Base-by-base conservation (phyloP, 2,797 vertebrate genomes). In the Sciaenops ocellatus region DNA sequence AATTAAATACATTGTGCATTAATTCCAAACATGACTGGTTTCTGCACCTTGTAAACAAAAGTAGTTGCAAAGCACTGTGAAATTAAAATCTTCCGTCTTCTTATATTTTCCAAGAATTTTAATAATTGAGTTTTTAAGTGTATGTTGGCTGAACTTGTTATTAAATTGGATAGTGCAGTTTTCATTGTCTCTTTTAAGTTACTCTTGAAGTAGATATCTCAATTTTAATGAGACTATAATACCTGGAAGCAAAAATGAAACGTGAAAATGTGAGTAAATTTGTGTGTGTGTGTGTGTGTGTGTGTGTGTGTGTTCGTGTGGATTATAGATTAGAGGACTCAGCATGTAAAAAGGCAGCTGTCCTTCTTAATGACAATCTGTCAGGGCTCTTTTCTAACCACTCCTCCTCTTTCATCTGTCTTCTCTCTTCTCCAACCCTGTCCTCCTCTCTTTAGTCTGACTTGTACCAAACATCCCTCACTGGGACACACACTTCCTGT, bases 301-400 rank as follows among this genome's bases (percentile, higher is more conserved):
- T 38, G 44, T 34, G 30, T 47, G 57, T 64, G 52, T 67, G 63
- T 38, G 51, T 72, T 52, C 62, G 55, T 72, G 69, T 62, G 78
- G 62, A 80, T 85, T 85, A 87, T 61, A 81, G 85, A 90, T 90
- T 83, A 79, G 73, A 75, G 61, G 71, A 85, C 79, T 78, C 73
- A 75, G 34, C 34, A 38, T 0, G 30, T 77, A 89, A 71, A 90
- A 92, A 91, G 82, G 85, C 88, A 92, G 91, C 90, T 87, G 89
- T 93, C 92, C 64, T 73, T 90, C 87, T 89, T 93, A 89, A 93
- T 91, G 85, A 85, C 90, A 93, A 81, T 93, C 90, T 93, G 91
- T 91, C 90, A 89, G 78, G 66, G 81, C 72, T 85, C 85, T 69
- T 61, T 68, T 84, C 72, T 69, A 69, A 69, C 79, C 18, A 62